Conservation (phyloP, 2,888 invertebrate genomes). For the Cyrtodaria siliqua region DNA sequence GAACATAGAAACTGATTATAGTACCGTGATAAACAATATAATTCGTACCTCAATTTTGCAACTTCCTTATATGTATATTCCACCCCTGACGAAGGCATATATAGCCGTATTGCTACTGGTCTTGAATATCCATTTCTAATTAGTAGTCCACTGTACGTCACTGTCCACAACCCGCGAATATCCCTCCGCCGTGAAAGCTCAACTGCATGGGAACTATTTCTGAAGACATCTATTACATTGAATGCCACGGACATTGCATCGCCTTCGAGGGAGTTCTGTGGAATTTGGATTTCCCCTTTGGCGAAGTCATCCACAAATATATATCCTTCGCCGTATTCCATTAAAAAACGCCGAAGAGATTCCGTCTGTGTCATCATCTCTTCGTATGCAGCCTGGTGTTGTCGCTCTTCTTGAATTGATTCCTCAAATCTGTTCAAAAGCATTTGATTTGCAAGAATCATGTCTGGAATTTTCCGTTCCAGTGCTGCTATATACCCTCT, state of each 20-base stretch:
- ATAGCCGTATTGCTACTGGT: conserved; percentile 66
- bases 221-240: conserved; percentile 60
- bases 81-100: conserved; percentile 68
- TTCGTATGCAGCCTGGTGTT: conserved; percentile 59
- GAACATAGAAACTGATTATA: too few species aligned
- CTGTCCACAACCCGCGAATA: conserved; percentile 69
- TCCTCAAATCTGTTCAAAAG: conserved; percentile 65
- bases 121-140: conserved; percentile 44
- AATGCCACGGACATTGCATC: conserved; percentile 51
- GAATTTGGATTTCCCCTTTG: conserved; percentile 55
- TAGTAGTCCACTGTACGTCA: conserved; percentile 59
- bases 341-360: conserved; percentile 57
- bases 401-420: conserved; percentile 51
- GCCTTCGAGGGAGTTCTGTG: conserved; percentile 26
- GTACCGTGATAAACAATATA: too few species aligned
- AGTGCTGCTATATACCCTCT: conserved; percentile 54
- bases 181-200: conserved; percentile 23
- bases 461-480: conserved; percentile 58
- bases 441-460: conserved; percentile 69
- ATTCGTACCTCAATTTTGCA: conserved; percentile 73
- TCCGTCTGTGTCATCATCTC: conserved; percentile 69
- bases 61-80: conserved; percentile 68
- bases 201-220: conserved; percentile 40
- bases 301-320: conserved; percentile 69
- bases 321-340: conserved; percentile 67